Conservation (phyloP, 2,797 vertebrate genomes). For the Sebastes hubbsi region DNA sequence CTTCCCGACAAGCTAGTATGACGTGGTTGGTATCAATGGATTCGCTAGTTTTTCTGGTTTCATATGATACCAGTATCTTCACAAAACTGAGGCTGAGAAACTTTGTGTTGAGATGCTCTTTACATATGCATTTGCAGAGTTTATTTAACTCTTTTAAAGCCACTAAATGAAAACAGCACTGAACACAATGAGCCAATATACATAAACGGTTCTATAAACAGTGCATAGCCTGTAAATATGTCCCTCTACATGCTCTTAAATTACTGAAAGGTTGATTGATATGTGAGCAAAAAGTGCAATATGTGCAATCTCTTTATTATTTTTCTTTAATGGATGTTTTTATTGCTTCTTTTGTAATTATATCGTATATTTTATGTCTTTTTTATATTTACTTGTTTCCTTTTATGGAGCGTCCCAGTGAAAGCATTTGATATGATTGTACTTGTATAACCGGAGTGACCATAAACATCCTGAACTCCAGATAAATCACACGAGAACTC, state of each 20-base stretch:
- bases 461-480: background rate
- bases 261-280: background rate
- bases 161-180: background rate
- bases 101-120: background rate
- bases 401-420: background rate
- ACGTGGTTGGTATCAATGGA: too few species aligned
- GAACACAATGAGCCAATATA: background rate
- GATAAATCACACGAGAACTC: background rate
- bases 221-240: too few species aligned
- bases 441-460: background rate
- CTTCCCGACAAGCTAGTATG: too few species aligned
- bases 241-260: background rate
- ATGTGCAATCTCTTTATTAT: background rate
- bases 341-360: background rate
- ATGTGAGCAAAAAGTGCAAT: too few species aligned
- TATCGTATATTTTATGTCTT: background rate
- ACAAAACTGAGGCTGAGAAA: too few species aligned
- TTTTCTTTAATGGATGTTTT: rapidly evolving
- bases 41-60: too few species aligned
- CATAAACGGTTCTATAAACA: background rate
- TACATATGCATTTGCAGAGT: background rate
- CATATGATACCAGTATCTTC: too few species aligned
- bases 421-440: background rate
- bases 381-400: background rate
- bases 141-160: background rate